Conservation (phyloP, 2,113 vertebrate species). For the Cyprinodon tularosa region DNA sequence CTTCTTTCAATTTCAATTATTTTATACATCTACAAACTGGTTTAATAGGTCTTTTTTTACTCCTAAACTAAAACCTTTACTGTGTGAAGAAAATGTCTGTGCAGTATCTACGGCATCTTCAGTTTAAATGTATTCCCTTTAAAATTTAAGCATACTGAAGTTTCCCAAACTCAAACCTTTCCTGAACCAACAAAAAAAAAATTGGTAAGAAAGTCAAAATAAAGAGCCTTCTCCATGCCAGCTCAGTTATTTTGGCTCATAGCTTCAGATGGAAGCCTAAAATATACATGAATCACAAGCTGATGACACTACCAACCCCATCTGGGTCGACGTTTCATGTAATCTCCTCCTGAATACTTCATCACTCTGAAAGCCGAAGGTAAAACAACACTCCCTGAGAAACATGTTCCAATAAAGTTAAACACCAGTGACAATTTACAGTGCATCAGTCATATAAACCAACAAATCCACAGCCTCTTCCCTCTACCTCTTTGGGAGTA, state of each 20-base stretch:
- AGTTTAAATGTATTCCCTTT: too few species aligned
- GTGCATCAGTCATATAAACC: slow-evolving; percentile 3
- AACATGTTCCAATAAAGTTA: neutral
- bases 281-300: slow-evolving; percentile 23
- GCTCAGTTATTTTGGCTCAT: neutral
- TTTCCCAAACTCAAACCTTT: neutral
- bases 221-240: neutral
- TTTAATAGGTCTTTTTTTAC: neutral
- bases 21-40: neutral
- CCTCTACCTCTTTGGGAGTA: neutral
- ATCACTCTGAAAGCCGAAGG: neutral
- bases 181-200: neutral
- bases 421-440: slow-evolving; percentile 1
- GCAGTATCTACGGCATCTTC: too few species aligned
- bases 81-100: too few species aligned
- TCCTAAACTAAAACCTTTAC: too few species aligned
- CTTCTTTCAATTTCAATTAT: neutral
- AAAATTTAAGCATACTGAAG: neutral
- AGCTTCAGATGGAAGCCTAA: slow-evolving; percentile 13
- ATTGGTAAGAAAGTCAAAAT: neutral
- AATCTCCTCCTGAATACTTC: slow-evolving; percentile 22
- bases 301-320: neutral
- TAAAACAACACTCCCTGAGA: slow-evolving; percentile 9
- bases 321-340: neutral
- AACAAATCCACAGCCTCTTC: neutral